Conservation (phyloP, 2,888 invertebrate genomes). For the Drosophila nigricruria region DNA sequence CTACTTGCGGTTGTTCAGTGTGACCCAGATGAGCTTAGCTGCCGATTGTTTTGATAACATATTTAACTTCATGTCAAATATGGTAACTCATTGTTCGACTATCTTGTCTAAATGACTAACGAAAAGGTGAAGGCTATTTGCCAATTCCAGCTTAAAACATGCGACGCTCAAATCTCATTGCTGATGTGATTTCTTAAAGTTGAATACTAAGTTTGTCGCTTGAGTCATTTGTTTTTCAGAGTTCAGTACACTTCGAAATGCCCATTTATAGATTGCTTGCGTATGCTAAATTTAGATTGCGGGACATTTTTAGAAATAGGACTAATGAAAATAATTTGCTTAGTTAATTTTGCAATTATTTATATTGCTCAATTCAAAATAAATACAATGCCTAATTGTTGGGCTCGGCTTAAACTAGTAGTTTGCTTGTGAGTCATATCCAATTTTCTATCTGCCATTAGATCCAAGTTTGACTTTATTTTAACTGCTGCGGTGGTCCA, state of each 20-base stretch:
- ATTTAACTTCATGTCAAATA: constrained; percentile 53
- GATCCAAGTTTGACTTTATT: not conserved
- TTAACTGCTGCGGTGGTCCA: not conserved
- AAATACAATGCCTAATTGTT: not conserved
- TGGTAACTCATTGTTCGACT: constrained; percentile 36
- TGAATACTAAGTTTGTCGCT: constrained; percentile 23
- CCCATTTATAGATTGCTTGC: not conserved
- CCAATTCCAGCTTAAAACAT: constrained; percentile 28
- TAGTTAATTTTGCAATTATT: not conserved
- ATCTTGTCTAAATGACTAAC: constrained; percentile 20
- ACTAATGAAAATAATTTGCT: not conserved
- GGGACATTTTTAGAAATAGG: not conserved
- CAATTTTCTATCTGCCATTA: not conserved
- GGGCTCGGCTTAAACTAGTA: not conserved
- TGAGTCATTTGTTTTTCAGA: constrained; percentile 24
- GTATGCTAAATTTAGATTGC: not conserved
- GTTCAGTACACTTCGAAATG: not conserved
- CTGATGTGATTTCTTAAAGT: not conserved
- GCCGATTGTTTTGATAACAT: constrained; percentile 22
- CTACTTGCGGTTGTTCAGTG: constrained; percentile 18
- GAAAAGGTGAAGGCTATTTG: constrained; percentile 58
- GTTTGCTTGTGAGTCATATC: not conserved
- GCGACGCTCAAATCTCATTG: constrained; percentile 19
- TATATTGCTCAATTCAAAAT: not conserved
- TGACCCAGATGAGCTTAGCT: constrained; percentile 45